Evolutionary conservation across 2,113 vertebrate species (phyloP), one percentile per base, ranked within the genome.

Genomic region (Micronisus gabar): DNA sequence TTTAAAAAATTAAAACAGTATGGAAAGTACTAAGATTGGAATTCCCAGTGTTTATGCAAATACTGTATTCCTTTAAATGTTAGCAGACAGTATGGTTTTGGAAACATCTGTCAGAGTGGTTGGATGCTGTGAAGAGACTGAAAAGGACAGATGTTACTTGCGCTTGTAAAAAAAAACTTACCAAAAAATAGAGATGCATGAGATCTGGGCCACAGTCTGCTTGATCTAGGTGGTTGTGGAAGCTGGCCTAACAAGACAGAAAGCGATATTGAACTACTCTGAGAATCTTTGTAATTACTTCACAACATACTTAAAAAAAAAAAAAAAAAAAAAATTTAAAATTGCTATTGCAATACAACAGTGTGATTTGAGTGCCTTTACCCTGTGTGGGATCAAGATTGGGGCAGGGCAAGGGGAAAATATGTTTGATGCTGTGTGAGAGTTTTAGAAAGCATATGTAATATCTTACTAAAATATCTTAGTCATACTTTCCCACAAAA

Each of bases 21-120:
- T 98, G 97, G 97, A 97, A 97, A 96, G 97, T 95, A 96, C 40
- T 89, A 88, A 97, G 96, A 74, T 90, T 95, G 97, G 97, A 97
- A 98, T 98, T 98, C 93, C 97, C 95, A 97, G 95, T 97, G 96
- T 97, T 98, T 98, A 98, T 98, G 98, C 97, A 98, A 98, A 98
- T 98, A 91, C 5, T 86, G 65, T 93, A 89, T 97, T 97, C 87
- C 97, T 98, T 97, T 97, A 98, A 98, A 98, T 96, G 97, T 96
- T 98, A 98, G 67, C 97, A 98, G 97, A 98, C 97, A 97, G 93
- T 58, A 81, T 94, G 95, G 96, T 96, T 98, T 98, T 95, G 84
- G 89, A 98, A 98, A 98, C 98, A 98, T 98, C 98, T 98, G 98
- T 97, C 97, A 40, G 59, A 83, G 88, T 97, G 90, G 72, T 93